Percentiles rank a stretch among this genome's conserved stretches.
These are phyloP conservation scores for Aphelinus certus DNA, from an alignment of 1,140 invertebrate genomes.

Conservation along the genomic window DNA sequence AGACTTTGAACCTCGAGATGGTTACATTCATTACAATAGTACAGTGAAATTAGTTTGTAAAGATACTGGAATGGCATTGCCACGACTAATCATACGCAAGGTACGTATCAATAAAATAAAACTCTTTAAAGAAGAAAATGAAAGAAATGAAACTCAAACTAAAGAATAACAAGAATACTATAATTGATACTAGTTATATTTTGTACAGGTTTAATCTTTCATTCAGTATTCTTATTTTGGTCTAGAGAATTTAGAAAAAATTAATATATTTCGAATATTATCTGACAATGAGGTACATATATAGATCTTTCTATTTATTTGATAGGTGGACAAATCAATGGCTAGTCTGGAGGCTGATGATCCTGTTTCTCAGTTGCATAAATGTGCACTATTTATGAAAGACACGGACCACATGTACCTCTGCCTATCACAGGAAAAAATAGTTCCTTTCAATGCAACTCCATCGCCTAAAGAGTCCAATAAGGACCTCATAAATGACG, in stretches of 20 bases:
- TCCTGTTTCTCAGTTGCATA: constrained; percentile 97
- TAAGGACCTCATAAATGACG: constrained; percentile 99
- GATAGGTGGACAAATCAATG: constrained; percentile 94
- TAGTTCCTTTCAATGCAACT: constrained; percentile 98
- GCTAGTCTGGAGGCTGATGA: constrained; percentile 97
- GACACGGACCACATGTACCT: constrained; percentile 98
- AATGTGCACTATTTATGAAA: constrained; percentile 99
- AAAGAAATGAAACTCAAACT: too few species aligned
- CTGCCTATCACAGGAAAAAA: constrained; percentile 96
- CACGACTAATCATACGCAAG: constrained; percentile 95
- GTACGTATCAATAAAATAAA: constrained; percentile 6
- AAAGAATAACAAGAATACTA: too few species aligned
- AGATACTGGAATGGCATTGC: constrained; percentile 97
- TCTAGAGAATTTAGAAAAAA: not conserved
- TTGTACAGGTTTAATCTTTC: too few species aligned
- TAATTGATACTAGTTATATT: too few species aligned
- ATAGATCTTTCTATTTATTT: not conserved
- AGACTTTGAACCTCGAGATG: constrained; percentile 95
- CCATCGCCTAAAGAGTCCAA: constrained; percentile 96
- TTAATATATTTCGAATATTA: not conserved
- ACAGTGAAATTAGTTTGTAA: constrained; percentile 98
- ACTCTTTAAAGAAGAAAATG: too few species aligned
- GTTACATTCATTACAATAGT: constrained; percentile 97
- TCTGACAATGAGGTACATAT: too few species aligned
- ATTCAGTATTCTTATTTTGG: too few species aligned